Evolutionary conservation across 2,797 vertebrate genomes (phyloP), one percentile per base, ranked within the genome.

Genomic region (Dendrocincla tyrannina): DNA sequence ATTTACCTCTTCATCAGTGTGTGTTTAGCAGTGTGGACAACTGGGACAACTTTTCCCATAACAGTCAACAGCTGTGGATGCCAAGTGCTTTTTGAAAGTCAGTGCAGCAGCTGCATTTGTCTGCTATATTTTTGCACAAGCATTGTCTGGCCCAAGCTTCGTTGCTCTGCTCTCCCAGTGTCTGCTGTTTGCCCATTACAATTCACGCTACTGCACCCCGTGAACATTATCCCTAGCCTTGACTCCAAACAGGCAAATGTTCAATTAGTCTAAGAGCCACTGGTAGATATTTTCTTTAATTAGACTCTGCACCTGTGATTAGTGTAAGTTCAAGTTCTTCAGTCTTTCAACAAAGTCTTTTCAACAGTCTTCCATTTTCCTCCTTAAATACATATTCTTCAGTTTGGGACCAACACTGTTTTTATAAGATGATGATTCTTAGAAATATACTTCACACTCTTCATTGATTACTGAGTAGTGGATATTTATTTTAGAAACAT

Each of bases 401-500:
- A 18, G 19, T 76, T 88, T 77, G 39, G 19, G 62, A 42, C 28
- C 63, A 76, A 58, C 13, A 8, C 30, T 50, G 16, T 73, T 69
- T 66, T 35, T 73, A 25, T 23, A 66, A 58, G 35, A 55, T 0
- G 3, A 13, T 0, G 1, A 55, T 92, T 85, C 75, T 49, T 85
- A 82, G 56, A 91, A 94, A 83, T 63, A 5, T 41, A 56, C 73
- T 87, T 74, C 60, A 66, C 17, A 24, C 18, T 70, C 18, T 69
- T 85, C 16, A 79, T 92, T 91, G 85, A 87, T 91, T 74, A 63
- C 30, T 30, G 33, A 75, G 20, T 27, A 70, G 56, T 0, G 5
- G n/a, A 59, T 79, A 8, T 59, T 82, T 85, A 79, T 82, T 93
- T 93, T 91, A 79, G 70, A 92, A 87, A 33, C 32, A 59, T 62